Conservation (phyloP, 1,140 invertebrate genomes). For the Aphelenchoides besseyi region DNA sequence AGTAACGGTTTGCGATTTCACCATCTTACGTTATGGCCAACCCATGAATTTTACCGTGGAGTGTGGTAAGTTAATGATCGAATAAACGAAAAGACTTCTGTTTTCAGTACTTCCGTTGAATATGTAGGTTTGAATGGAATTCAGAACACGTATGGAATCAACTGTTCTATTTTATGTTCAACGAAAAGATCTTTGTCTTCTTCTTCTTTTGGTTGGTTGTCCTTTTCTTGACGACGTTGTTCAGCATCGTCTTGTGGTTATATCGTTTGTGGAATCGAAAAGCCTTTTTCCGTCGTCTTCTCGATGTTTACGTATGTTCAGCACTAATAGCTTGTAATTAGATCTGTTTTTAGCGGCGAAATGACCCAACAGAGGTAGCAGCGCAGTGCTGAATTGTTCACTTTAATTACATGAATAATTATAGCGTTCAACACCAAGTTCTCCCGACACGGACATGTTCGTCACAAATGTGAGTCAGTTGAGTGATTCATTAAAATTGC, state of each 20-base stretch:
- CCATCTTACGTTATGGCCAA: slow-evolving; percentile 34
- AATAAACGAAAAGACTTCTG: background rate
- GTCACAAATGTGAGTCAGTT: background rate
- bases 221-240: slow-evolving; percentile 41
- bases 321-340: slow-evolving; percentile 20
- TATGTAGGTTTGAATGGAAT: too few relatives aligned
- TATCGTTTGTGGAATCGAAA: slow-evolving; percentile 24
- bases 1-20: slow-evolving; percentile 54
- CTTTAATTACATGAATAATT: background rate
- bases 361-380: slow-evolving; percentile 17
- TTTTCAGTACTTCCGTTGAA: slow-evolving; percentile 43
- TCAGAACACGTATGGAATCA: too few relatives aligned
- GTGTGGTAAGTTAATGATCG: slow-evolving; percentile 23
- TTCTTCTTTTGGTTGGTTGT: slow-evolving; percentile 62
- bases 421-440: too few relatives aligned
- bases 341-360: slow-evolving; percentile 8
- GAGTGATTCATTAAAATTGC: background rate
- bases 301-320: slow-evolving; percentile 35
- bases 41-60: slow-evolving; percentile 51
- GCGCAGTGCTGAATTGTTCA: background rate
- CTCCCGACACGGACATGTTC: slow-evolving; percentile 1
- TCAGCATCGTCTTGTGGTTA: slow-evolving; percentile 44
- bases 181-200: slow-evolving; percentile 63
- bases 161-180: too few relatives aligned
- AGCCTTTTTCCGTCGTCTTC: slow-evolving; percentile 30